A percentile compares a stretch with the other conserved stretches of the same genome.
These are phyloP conservation scores for Drosophila helvetica DNA, from an alignment of 2,888 invertebrate genomes.

Conservation along the genomic window DNA sequence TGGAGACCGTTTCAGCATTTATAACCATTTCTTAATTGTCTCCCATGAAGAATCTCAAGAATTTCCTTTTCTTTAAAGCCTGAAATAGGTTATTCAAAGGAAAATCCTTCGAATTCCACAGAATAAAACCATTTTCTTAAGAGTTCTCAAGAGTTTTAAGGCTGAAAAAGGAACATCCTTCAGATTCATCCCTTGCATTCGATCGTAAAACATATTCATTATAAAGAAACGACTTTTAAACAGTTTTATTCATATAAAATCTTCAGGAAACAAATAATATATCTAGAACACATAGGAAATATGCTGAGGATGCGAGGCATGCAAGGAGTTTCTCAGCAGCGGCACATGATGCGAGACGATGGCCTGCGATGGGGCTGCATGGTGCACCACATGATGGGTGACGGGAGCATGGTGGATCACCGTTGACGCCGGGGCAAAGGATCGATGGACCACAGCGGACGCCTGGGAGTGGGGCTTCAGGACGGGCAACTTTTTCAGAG, in stretches of 20 bases:
- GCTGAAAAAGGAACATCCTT: too few species aligned
- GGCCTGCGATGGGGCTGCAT: constrained; percentile 58
- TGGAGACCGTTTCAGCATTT: neutral
- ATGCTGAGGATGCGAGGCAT: constrained; percentile 66
- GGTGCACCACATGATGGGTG: constrained; percentile 56
- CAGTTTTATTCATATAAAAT: constrained; percentile 7
- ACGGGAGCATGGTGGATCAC: constrained; percentile 74
- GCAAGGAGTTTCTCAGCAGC: constrained; percentile 63
- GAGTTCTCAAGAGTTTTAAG: too few species aligned
- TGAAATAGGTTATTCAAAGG: too few species aligned
- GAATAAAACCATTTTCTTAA: too few species aligned
- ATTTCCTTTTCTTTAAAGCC: too few species aligned
- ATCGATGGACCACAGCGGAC: constrained; percentile 52
- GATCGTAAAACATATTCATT: neutral
- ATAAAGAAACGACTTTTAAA: neutral
- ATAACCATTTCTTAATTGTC: too few species aligned
- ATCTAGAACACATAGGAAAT: constrained; percentile 75
- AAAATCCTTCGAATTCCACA: too few species aligned
- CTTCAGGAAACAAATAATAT: neutral
- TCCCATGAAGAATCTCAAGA: too few species aligned
- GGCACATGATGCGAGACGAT: constrained; percentile 69
- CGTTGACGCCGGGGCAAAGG: constrained; percentile 61
- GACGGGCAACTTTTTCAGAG: constrained; percentile 37
- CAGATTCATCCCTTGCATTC: too few species aligned
- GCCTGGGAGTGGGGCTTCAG: constrained; percentile 52